Evolutionary conservation across 2,888 invertebrate species (phyloP).

Genomic region (Nomada ferruginata): DNA sequence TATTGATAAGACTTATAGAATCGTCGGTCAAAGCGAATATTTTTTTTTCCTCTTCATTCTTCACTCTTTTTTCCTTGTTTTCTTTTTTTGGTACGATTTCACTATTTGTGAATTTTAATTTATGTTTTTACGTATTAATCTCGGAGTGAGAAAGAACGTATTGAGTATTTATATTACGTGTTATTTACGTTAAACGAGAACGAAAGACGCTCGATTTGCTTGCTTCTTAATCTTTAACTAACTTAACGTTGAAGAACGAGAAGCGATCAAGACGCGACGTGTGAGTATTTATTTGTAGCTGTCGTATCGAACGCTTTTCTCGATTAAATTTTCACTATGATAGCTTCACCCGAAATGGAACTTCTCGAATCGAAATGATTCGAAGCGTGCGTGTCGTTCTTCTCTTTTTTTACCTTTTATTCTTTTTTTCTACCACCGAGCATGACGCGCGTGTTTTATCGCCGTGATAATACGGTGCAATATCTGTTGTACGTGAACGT

Average conservation of each 20-base stretch:
- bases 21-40: conserved; percentile 9
- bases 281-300: conserved; percentile 16
- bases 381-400: background rate
- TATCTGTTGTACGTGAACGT: conserved; percentile 34
- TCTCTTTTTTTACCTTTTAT: background rate
- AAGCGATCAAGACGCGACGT: conserved; percentile 10
- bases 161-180: background rate
- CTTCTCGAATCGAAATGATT: background rate
- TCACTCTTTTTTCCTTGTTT: conserved; percentile 1
- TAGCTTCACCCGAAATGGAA: conserved; percentile 18
- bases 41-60: background rate
- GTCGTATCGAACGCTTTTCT: conserved; percentile 16
- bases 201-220: conserved; percentile 23
- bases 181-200: background rate
- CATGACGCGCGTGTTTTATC: conserved; percentile 5
- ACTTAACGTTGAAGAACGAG: background rate
- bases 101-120: background rate
- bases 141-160: background rate
- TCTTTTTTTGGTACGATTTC: conserved; percentile 7
- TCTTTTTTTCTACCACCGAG: conserved; percentile 4
- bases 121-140: conserved; percentile 2
- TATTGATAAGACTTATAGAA: conserved; percentile 35
- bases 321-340: background rate
- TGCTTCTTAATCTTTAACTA: conserved; percentile 3
- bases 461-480: conserved; percentile 29